These are phyloP conservation scores for Hapalemur alaotrensis DNA, from an alignment of 2,797 vertebrate species.

Conservation along the genomic window DNA sequence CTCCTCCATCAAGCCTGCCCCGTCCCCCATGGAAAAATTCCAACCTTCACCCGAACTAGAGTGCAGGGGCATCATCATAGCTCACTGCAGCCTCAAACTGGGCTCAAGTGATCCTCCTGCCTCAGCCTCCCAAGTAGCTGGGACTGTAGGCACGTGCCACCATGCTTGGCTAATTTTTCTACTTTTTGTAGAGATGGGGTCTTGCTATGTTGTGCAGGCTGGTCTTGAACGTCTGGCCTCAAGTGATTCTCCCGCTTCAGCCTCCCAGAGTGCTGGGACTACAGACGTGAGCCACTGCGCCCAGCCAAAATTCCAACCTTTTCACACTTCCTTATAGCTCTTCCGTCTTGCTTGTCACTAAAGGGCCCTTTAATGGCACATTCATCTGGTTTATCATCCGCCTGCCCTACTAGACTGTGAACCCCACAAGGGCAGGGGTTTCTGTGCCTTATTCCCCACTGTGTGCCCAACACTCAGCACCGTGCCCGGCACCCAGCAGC, in stretches of 20 bases:
- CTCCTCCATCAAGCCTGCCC: background rate
- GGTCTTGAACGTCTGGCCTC: background rate
- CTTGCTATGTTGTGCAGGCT: background rate
- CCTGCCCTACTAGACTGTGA: background rate
- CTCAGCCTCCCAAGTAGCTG: background rate
- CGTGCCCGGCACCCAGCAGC: background rate
- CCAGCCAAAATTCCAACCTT: background rate
- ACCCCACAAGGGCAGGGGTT: accelerated
- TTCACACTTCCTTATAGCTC: background rate
- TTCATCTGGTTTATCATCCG: background rate
- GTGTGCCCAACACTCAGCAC: background rate
- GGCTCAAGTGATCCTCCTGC: background rate
- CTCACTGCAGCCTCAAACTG: background rate
- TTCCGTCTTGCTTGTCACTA: background rate
- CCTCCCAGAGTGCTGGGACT: background rate
- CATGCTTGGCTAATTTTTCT: too few species aligned
- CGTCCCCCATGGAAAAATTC: background rate
- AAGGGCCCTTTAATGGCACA: background rate
- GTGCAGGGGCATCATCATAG: background rate
- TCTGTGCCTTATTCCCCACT: too few species aligned
- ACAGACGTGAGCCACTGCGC: background rate
- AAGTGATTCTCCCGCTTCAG: background rate
- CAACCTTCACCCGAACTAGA: background rate
- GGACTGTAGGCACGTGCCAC: background rate
- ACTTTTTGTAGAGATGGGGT: background rate